Evolutionary conservation across 2,888 invertebrate genomes (phyloP).

Genomic region (Tinea trinotella): DNA sequence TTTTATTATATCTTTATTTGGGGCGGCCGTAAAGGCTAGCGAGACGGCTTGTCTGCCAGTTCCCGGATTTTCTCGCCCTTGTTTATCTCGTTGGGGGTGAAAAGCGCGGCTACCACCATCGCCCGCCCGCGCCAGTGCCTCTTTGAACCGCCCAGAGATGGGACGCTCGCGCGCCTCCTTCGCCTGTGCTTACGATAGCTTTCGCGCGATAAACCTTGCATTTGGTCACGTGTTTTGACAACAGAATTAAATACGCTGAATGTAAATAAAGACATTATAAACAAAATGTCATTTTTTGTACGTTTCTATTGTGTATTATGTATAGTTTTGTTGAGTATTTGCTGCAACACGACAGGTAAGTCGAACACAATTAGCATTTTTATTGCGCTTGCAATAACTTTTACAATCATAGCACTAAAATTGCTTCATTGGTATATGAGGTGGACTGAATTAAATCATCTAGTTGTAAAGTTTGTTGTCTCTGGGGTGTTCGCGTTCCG

Average conservation of each 20-base stretch:
- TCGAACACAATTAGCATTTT: constrained; percentile 57
- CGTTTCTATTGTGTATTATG: constrained; percentile 65
- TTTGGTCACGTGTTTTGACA: constrained; percentile 9
- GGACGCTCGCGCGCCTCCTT: constrained; percentile 46
- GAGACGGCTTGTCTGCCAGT: constrained; percentile 70
- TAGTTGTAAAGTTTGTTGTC: neutral
- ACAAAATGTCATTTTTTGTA: constrained; percentile 67
- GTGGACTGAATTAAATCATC: neutral
- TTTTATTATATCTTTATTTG: constrained; percentile 57
- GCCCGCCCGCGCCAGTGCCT: constrained; percentile 55
- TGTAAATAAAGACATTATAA: constrained; percentile 36
- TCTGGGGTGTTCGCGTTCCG: neutral
- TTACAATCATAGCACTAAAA: constrained; percentile 11
- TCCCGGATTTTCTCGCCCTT: constrained; percentile 62
- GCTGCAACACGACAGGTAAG: constrained; percentile 63
- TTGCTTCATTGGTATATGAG: constrained; percentile 8
- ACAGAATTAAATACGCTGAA: neutral
- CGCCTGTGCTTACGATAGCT: constrained; percentile 30
- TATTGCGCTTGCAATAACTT: constrained; percentile 26
- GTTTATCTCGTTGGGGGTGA: constrained; percentile 64
- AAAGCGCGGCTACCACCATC: constrained; percentile 26
- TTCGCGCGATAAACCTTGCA: constrained; percentile 23
- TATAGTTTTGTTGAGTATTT: constrained; percentile 52
- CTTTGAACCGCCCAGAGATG: constrained; percentile 51
- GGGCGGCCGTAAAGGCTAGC: constrained; percentile 53